Conservation (phyloP, 2,113 vertebrate species). For the Ageneiosus marmoratus region DNA sequence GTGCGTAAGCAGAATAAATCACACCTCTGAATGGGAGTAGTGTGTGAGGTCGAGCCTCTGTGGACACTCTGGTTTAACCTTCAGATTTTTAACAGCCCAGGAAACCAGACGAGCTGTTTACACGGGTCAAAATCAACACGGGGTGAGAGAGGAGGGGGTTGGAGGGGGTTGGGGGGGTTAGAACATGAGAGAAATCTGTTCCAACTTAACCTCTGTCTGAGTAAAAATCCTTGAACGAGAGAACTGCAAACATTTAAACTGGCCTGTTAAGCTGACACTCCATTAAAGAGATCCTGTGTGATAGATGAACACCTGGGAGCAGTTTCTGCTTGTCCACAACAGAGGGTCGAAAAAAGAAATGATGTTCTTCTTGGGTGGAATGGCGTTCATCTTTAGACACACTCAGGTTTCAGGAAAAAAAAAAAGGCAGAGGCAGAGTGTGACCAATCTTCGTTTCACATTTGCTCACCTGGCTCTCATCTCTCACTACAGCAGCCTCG, state of each 20-base stretch:
- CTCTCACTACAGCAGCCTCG: constrained; percentile 23
- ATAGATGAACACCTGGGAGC: constrained; percentile 69
- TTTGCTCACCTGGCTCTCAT: constrained; percentile 41
- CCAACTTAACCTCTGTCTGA: constrained; percentile 52
- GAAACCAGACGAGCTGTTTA: constrained; percentile 68
- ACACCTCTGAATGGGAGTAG: constrained; percentile 56
- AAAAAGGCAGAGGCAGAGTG: not conserved
- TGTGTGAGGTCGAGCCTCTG: constrained; percentile 68
- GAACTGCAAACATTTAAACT: constrained; percentile 66
- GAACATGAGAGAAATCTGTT: constrained; percentile 45
- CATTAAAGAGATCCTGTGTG: constrained; percentile 75
- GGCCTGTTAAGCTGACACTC: constrained; percentile 71
- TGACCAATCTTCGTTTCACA: constrained; percentile 8
- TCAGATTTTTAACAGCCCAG: constrained; percentile 69
- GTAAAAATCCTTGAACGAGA: constrained; percentile 45
- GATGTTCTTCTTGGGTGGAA: constrained; percentile 8
- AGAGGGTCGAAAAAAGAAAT: constrained; percentile 50
- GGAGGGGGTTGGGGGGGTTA: not conserved
- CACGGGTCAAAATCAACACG: constrained; percentile 57
- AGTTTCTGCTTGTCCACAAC: constrained; percentile 69
- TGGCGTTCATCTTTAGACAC: constrained; percentile 32
- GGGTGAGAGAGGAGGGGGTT: constrained; percentile 9
- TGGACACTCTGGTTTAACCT: constrained; percentile 66
- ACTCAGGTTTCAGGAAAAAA: constrained; percentile 13
- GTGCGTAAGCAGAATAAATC: constrained; percentile 56